Conservation (phyloP, 1,140 invertebrate species). For the Oppia nitens region DNA sequence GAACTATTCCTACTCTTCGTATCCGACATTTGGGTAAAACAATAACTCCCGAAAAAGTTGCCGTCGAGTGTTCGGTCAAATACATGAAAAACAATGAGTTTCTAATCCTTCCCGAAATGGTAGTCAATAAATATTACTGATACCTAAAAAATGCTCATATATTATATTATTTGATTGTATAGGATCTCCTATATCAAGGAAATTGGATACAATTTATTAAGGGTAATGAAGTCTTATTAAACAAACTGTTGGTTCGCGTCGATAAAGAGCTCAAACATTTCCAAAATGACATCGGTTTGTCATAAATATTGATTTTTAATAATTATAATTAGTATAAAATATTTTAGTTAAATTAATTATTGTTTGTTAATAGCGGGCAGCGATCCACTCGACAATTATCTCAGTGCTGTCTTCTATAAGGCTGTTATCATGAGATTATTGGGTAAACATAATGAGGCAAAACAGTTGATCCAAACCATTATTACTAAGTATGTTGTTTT, state of each 20-base stretch:
- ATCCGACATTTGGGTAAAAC: slow-evolving; percentile 10
- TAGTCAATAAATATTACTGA: not conserved
- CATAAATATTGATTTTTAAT: not conserved
- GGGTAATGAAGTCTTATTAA: not conserved
- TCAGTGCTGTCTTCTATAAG: slow-evolving; percentile 9
- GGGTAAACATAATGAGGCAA: slow-evolving; percentile 7
- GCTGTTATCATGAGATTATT: slow-evolving; percentile 3
- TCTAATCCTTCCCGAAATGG: slow-evolving; percentile 4
- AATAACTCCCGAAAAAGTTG: slow-evolving; percentile 7
- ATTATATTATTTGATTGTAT: not conserved
- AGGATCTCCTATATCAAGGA: slow-evolving; percentile 5
- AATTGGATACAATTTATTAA: slow-evolving; percentile 9
- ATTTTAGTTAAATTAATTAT: not conserved
- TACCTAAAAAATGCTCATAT: not conserved
- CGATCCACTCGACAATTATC: slow-evolving; percentile 6
- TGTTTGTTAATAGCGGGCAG: too few relatives aligned
- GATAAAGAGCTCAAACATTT: slow-evolving; percentile 6
- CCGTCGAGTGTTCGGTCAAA: not conserved
- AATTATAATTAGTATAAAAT: not conserved
- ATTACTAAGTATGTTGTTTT: slow-evolving; percentile 9
- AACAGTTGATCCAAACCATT: slow-evolving; percentile 6
- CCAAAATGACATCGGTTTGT: not conserved
- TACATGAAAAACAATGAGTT: slow-evolving; percentile 6
- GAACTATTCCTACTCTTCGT: slow-evolving; percentile 2
- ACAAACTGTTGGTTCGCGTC: slow-evolving; percentile 2